Conservation (phyloP, 2,888 invertebrate species). For the Machimus atricapillus region DNA sequence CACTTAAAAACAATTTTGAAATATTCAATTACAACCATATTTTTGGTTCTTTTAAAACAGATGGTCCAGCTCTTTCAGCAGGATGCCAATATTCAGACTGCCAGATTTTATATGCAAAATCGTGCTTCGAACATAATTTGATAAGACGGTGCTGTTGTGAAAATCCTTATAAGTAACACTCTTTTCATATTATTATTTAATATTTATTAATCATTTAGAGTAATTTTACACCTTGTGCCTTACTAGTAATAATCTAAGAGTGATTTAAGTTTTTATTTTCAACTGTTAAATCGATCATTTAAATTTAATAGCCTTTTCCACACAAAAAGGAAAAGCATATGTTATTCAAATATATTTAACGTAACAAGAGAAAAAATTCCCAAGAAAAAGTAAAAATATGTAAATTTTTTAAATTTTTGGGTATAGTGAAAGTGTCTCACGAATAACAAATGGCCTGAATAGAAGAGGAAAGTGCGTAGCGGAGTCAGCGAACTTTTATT, state of each 20-base stretch:
- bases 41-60: not conserved
- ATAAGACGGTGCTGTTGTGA: conserved; percentile 79
- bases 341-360: not conserved
- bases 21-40: conserved; percentile 50
- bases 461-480: not conserved
- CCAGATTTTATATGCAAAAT: conserved; percentile 76
- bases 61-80: conserved; percentile 53
- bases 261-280: not conserved
- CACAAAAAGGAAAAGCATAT: not conserved
- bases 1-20: conserved; percentile 48
- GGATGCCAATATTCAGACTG: conserved; percentile 74
- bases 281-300: not conserved
- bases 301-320: not conserved
- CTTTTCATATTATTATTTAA: not conserved
- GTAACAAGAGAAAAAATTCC: not conserved
- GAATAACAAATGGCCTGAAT: not conserved
- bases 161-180: conserved; percentile 59
- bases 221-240: not conserved
- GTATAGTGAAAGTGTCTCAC: not conserved
- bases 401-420: not conserved
- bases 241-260: not conserved
- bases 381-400: not conserved
- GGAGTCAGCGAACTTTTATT: not conserved
- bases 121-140: conserved; percentile 74
- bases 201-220: not conserved